These are phyloP conservation scores for Oasisia sp. DNA, from an alignment of 2,888 invertebrate genomes.

Conservation along the genomic window DNA sequence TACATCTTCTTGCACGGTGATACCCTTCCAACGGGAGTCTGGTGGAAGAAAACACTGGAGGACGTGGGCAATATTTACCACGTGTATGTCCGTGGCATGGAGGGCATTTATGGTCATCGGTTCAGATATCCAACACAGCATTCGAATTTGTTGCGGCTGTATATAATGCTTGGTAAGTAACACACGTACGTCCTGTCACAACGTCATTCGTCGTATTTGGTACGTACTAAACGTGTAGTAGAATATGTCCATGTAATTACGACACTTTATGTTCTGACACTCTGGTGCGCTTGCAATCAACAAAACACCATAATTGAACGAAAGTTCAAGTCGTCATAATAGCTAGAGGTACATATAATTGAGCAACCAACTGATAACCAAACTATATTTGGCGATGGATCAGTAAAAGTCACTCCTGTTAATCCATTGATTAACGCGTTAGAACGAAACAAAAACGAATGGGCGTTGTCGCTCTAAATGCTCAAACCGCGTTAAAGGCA, in stretches of 20 bases:
- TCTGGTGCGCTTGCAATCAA: neutral
- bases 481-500: too few relatives aligned
- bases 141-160: neutral
- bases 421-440: neutral
- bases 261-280: neutral
- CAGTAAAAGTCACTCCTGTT: neutral
- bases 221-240: too few relatives aligned
- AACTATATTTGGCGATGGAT: neutral
- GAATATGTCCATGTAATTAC: too few relatives aligned
- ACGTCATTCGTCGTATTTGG: neutral
- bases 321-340: neutral
- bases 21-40: neutral
- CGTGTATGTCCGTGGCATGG: neutral
- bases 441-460: too few relatives aligned
- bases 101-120: neutral
- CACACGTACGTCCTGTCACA: neutral
- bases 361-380: neutral
- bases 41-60: constrained; percentile 14
- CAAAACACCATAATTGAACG: neutral
- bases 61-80: neutral
- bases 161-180: neutral
- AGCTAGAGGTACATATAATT: neutral
- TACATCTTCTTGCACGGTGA: constrained; percentile 22
- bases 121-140: neutral
- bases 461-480: too few relatives aligned